Conservation (phyloP, 1,140 invertebrate species). For the Orussus abietinus region DNA sequence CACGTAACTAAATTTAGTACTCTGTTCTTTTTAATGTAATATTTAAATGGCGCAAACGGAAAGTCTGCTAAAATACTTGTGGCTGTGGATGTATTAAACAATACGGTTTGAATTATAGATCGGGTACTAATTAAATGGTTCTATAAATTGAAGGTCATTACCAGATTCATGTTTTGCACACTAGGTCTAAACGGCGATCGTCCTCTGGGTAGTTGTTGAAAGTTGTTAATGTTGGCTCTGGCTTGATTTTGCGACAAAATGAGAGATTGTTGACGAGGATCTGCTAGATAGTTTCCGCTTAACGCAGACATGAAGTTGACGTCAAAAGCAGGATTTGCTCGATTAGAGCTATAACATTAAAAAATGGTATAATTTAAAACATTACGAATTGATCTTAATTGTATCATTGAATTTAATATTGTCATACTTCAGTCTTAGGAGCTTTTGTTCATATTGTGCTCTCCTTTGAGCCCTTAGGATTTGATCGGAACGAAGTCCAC, state of each 20-base stretch:
- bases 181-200: conserved; percentile 38
- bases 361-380: too few species aligned
- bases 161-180: conserved; percentile 29
- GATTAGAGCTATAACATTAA: conserved; percentile 30
- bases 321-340: conserved; percentile 27
- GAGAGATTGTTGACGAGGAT: conserved; percentile 25
- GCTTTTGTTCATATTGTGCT: conserved; percentile 45
- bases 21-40: too few species aligned
- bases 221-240: conserved; percentile 10
- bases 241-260: conserved; percentile 19
- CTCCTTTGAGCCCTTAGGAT: conserved; percentile 44
- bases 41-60: too few species aligned
- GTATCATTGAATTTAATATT: conserved; percentile 10
- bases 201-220: conserved; percentile 34
- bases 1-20: too few species aligned
- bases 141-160: too few species aligned
- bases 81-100: too few species aligned
- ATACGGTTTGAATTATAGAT: too few species aligned
- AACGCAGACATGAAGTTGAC: conserved; percentile 41
- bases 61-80: too few species aligned
- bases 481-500: conserved; percentile 45
- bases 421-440: conserved; percentile 47
- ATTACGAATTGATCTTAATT: too few species aligned
- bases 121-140: too few species aligned
- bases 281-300: conserved; percentile 24